Evolutionary conservation across 1,140 invertebrate genomes (phyloP).

Genomic region (Euglossa dilemma): DNA sequence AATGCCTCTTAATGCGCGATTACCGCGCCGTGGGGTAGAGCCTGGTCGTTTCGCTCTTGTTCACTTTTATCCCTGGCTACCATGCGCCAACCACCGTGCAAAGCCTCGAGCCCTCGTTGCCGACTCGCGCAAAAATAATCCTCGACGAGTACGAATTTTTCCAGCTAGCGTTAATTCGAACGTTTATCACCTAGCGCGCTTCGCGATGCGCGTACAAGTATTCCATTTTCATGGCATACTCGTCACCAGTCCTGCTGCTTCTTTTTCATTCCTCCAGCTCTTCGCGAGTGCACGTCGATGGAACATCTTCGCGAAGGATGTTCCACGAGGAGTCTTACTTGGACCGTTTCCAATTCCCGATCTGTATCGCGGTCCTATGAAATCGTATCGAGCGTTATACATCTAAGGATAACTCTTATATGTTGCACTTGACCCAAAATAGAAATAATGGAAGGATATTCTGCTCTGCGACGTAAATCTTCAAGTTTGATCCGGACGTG

Average conservation of each 20-base stretch:
- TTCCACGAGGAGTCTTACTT: too few relatives aligned
- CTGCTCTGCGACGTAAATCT: too few relatives aligned
- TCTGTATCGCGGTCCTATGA: too few relatives aligned
- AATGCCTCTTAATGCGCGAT: constrained; percentile 30
- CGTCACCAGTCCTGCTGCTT: background rate
- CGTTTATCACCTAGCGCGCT: background rate
- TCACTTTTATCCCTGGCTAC: background rate
- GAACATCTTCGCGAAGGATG: too few relatives aligned
- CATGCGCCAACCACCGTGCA: background rate
- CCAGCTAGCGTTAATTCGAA: background rate
- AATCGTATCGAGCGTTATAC: too few relatives aligned
- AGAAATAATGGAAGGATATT: too few relatives aligned
- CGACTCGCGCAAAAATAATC: background rate
- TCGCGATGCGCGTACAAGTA: background rate
- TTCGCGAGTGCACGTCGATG: background rate
- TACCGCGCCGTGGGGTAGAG: constrained; percentile 17
- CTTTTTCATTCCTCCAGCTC: background rate
- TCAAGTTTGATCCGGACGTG: too few relatives aligned
- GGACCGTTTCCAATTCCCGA: too few relatives aligned
- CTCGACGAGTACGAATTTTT: background rate
- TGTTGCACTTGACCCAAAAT: too few relatives aligned
- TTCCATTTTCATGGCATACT: background rate
- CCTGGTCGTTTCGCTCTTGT: background rate
- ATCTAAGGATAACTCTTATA: too few relatives aligned
- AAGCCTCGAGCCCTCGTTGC: background rate